These are phyloP conservation scores for Eumeta japonica DNA, from an alignment of 1,140 invertebrate species.

Conservation along the genomic window DNA sequence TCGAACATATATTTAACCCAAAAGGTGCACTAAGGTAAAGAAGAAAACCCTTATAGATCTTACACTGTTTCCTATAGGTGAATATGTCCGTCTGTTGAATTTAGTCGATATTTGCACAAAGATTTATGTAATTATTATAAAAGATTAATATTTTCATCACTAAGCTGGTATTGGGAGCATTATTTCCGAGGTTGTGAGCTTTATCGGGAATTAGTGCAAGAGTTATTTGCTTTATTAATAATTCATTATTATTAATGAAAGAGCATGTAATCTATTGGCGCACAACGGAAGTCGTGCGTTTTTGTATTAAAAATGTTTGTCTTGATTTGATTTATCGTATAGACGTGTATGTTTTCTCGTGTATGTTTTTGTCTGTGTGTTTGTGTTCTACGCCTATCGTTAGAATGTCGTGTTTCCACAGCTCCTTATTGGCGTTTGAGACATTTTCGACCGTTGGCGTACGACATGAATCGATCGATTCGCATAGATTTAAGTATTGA, in stretches of 20 bases:
- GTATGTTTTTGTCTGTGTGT: too few species aligned
- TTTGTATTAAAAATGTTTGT: constrained; percentile 45
- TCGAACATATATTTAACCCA: too few species aligned
- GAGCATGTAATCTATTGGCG: constrained; percentile 28
- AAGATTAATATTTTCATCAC: constrained; percentile 25
- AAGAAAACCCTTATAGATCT: too few species aligned
- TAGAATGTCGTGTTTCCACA: too few species aligned
- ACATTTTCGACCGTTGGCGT: too few species aligned
- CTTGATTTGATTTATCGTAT: constrained; percentile 46
- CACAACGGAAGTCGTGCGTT: constrained; percentile 50
- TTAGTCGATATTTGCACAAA: constrained; percentile 1
- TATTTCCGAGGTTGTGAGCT: constrained; percentile 55
- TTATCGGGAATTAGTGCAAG: constrained; percentile 51
- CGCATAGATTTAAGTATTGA: constrained; percentile 45
- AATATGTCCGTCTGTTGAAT: too few species aligned
- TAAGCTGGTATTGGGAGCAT: constrained; percentile 57
- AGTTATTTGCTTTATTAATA: constrained; percentile 38
- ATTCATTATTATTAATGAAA: constrained; percentile 20
- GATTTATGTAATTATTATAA: too few species aligned
- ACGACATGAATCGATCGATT: constrained; percentile 31
- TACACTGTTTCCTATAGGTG: too few species aligned
- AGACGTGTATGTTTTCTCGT: constrained; percentile 39
- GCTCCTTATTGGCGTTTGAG: too few species aligned
- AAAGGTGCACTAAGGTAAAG: too few species aligned
- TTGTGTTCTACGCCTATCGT: too few species aligned